Base-by-base conservation (phyloP, 2,113 vertebrate species). In the Sprattus sprattus region DNA sequence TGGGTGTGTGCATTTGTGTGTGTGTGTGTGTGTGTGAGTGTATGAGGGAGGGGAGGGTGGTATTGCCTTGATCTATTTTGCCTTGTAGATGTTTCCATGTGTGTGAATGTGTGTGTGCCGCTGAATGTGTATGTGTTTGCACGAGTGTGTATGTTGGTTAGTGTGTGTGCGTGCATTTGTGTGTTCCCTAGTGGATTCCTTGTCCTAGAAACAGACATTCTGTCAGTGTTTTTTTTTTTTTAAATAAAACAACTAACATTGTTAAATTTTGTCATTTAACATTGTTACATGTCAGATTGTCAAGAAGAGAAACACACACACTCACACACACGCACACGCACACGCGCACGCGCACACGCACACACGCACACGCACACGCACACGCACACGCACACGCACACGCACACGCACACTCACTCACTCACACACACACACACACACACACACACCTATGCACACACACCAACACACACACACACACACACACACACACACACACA, bases 1-100 rank as follows among this genome's bases (percentile, higher is more conserved):
- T 32, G 80, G 75, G 46, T 85, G 84, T 82, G 78, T 47, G 82
- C 71, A 83, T 39, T 18, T 81, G 81, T 81, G n/a, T 87, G 64
- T 87, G 4, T 83, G 20, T 49, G 8, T 75, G 18, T 64, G 5
- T 44, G 47, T 11, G 9, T 49, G 47, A 11, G 46, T 39, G 39
- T 39, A 39, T 39, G 39, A 39, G 39, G 39, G 22, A 64, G 11
- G 57, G n/a, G 45, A n/a, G 45, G 16, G 45, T 28, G 2, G 71
- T 32, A 50, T 50, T 22, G 28, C 44, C 47, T 49, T 49, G 47
- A 49, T 49, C 64, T 71, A 16, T 71, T 0, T 28, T 39, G 39
- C 39, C 39, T 39, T 39, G 16, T 71, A 7, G 7, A 6, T 71
- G 64, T 71, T 71, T 71, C n/a, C 16, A 39, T 83, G 39, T 39